phyloP scores from a whole-genome alignment of 2,113 vertebrate species.

The Orthochromis malagaraziensis region DNA sequence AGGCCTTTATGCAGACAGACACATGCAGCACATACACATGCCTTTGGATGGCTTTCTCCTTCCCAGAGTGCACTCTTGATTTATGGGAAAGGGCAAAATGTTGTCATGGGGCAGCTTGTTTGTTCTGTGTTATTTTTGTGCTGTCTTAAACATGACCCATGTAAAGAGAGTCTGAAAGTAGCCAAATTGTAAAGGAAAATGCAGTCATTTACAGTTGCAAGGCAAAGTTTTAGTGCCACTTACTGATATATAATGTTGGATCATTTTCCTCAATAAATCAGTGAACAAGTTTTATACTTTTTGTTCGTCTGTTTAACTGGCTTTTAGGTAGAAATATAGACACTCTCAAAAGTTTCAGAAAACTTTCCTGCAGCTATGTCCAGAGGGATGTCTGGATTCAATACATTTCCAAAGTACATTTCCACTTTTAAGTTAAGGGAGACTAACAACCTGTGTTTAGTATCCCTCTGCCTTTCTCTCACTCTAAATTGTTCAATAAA shows the following conservation, averaged over 20 bases:
- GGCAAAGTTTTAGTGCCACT: neutral
- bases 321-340: neutral
- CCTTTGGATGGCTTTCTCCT: neutral
- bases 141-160: slow-evolving; percentile 59
- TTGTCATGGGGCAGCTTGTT: slow-evolving; percentile 31
- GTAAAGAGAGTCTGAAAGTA: slow-evolving; percentile 14
- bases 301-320: neutral
- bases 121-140: slow-evolving; percentile 50
- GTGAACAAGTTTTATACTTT: neutral
- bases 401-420: neutral
- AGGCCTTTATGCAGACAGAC: neutral
- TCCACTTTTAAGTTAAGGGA: neutral
- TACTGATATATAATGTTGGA: neutral
- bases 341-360: rapidly evolving
- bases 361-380: neutral
- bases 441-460: neutral
- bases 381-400: neutral
- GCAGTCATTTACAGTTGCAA: neutral
- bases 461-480: neutral
- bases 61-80: slow-evolving; percentile 29
- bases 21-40: neutral
- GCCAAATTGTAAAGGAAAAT: neutral
- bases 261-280: neutral
- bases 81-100: neutral
- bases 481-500: neutral